Percentiles rank a stretch among this genome's conserved stretches.
These are phyloP conservation scores for Pontoporia blainvillei DNA, from an alignment of 2,113 vertebrate species.

Conservation along the genomic window DNA sequence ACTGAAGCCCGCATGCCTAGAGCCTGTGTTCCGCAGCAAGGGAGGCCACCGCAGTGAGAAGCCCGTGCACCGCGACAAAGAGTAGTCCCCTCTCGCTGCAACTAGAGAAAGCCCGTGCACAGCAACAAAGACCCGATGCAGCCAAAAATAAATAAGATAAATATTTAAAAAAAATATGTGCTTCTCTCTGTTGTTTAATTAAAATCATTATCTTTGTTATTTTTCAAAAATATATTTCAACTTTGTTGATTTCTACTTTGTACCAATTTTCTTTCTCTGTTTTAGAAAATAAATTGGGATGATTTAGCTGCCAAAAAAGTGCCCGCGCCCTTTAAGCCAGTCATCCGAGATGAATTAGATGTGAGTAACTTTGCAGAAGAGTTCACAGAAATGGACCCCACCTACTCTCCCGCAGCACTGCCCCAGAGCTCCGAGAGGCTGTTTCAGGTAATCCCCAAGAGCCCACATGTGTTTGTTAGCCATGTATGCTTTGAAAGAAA, in stretches of 20 bases:
- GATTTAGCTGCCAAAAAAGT: conserved; percentile 96
- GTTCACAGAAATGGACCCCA: conserved; percentile 99
- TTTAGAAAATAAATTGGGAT: conserved; percentile 96
- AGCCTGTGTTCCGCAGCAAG: no score
- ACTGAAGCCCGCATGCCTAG: no score
- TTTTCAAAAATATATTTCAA: neutral
- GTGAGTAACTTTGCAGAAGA: conserved; percentile 98
- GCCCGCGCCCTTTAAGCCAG: conserved; percentile 93
- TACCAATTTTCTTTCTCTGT: conserved; percentile 58
- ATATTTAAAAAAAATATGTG: no score
- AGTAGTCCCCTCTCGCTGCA: no score
- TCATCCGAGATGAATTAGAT: conserved; percentile 95
- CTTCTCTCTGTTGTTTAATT: neutral
- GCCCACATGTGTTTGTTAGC: fast-evolving
- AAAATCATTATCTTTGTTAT: neutral
- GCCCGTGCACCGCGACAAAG: no score
- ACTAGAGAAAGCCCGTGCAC: no score
- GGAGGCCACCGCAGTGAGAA: no score
- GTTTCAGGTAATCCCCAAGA: conserved; percentile 88
- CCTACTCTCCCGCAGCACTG: conserved; percentile 95
- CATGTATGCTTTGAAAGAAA: neutral
- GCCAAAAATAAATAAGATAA: no score
- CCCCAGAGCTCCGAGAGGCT: conserved; percentile 95
- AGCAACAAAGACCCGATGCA: no score
- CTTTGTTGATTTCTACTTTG: neutral